Base-by-base conservation (phyloP, 2,888 invertebrate species). In the Fabriciana adippe region DNA sequence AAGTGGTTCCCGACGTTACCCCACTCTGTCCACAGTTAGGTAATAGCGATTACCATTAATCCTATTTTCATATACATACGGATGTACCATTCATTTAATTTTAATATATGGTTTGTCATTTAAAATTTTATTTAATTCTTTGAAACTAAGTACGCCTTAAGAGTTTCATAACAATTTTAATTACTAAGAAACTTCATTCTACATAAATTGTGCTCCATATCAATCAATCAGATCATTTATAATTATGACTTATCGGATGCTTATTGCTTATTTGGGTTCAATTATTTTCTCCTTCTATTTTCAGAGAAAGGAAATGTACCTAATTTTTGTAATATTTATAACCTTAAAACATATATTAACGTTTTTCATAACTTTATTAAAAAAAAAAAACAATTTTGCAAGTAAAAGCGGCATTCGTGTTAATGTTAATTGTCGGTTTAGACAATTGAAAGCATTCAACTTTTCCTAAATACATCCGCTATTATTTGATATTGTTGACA, bases 41-140 rank as follows among this genome's bases (percentile, higher is more conserved):
- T 84, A 86, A 87, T 78, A 74, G 75, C 78, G 75, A 82, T 85
- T 84, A 82, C 78, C 82, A 83, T 84, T 81, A 86, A 83, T 83
- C 81, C 82, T 80, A 83, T 82, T 81, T 81, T 79, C 79, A 79
- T 81, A 68, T 68, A 45, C 55, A 55, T 45, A 16, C 16, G 57
- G 51, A 59, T 65, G 41, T 59, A 26, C 14, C 31, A 53, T 53
- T 35, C 0, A 56, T 56, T 48, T 26, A 13, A 59, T 6, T 48
- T 11, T 21, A 5, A 47, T 57, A 56, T 56, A 45, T 11, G 21
- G 21, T 57, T 57, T 57, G 21, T 21, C 26, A 21, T 47, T n/a
- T 18, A 35, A 35, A 6, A 6, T 21, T 11, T 45, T 57, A 15
- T 47, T n/a, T 3, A n/a, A 31, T 26, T 55, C n/a, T 26, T 55